A percentile compares a stretch with the other conserved stretches of the same genome.
Evolutionary conservation across 1,140 invertebrate genomes (phyloP).

Genomic region (Drosophila trapezifrons): DNA sequence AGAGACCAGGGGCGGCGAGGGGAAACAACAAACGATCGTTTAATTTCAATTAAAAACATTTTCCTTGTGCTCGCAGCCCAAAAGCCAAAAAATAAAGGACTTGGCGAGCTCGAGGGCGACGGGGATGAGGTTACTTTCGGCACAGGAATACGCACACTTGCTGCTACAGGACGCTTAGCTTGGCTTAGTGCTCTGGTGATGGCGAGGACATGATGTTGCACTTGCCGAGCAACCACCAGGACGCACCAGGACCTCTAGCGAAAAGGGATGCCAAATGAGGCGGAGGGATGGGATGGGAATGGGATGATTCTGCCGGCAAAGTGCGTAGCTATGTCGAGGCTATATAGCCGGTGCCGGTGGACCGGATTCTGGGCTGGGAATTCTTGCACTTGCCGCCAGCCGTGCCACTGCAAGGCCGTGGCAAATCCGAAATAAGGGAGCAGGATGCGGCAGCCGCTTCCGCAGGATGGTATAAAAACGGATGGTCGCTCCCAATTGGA

Average conservation of each 20-base stretch:
- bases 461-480: slow-evolving; percentile 68
- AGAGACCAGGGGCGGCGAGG: slow-evolving; percentile 26
- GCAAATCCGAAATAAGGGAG: slow-evolving; percentile 74
- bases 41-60: slow-evolving; percentile 84
- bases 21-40: slow-evolving; percentile 82
- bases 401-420: slow-evolving; percentile 78
- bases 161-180: slow-evolving; percentile 76
- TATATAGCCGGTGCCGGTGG: slow-evolving; percentile 36
- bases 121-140: slow-evolving; percentile 20
- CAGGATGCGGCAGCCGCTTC: slow-evolving; percentile 28
- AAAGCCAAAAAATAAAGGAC: slow-evolving; percentile 77
- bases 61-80: slow-evolving; percentile 57
- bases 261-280: slow-evolving; percentile 54
- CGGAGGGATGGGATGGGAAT: slow-evolving; percentile 12
- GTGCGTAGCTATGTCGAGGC: slow-evolving; percentile 76
- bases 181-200: slow-evolving; percentile 76
- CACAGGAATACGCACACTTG: slow-evolving; percentile 81
- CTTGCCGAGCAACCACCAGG: slow-evolving; percentile 76
- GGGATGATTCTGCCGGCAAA: slow-evolving; percentile 46
- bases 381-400: slow-evolving; percentile 82
- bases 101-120: background rate
- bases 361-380: slow-evolving; percentile 71
- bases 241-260: slow-evolving; percentile 53
- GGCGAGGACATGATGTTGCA: slow-evolving; percentile 82
- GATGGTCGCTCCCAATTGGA: slow-evolving; percentile 72